Base-by-base conservation (phyloP, 2,888 invertebrate genomes). In the Panopea generosa region DNA sequence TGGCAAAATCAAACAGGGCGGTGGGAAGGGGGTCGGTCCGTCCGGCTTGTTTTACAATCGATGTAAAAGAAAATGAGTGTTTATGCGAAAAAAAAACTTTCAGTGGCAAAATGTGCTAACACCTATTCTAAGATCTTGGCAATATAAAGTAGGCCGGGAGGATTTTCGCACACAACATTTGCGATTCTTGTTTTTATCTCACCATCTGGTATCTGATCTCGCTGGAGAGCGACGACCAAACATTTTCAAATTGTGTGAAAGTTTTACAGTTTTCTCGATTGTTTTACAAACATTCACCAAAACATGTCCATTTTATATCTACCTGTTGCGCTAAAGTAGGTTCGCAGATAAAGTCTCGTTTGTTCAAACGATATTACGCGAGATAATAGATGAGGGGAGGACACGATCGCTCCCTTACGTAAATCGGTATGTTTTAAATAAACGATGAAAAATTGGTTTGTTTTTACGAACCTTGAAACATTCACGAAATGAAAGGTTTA, bases 171-270 rank as follows among this genome's bases (percentile, higher is more conserved):
- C 33, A 33, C 33, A 33, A 4, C n/a, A n/a, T n/a, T n/a, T n/a
- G n/a, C n/a, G n/a, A 33, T 33, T 33, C 33, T 33, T 33, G 33
- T 33, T 33, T 33, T 57, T 57, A 57, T 67, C 67, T 50, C 24
- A 49, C 47, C 67, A 57, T 57, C 56, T 67, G 56, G 33, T 67
- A 67, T 63, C 72, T 66, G 72, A 72, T 66, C 38, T 55, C 40
- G 40, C 55, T 73, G 38, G 52, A 77, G 73, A 63, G 60, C 45
- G n/a, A 11, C 26, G 53, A 45, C 70, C 74, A 81, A 75, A 77
- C 77, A 77, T 81, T 77, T 81, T 77, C 66, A 81, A 69, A 77
- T 74, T 77, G 81, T 81, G 81, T 75, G 81, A 81, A 81, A 71
- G 81, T 77, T 75, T 75, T 68, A 56, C 68, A 63, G 71, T 69